These are phyloP conservation scores for Cyanoramphus novaezelandiae DNA, from an alignment of 2,113 vertebrate genomes.

Conservation along the genomic window DNA sequence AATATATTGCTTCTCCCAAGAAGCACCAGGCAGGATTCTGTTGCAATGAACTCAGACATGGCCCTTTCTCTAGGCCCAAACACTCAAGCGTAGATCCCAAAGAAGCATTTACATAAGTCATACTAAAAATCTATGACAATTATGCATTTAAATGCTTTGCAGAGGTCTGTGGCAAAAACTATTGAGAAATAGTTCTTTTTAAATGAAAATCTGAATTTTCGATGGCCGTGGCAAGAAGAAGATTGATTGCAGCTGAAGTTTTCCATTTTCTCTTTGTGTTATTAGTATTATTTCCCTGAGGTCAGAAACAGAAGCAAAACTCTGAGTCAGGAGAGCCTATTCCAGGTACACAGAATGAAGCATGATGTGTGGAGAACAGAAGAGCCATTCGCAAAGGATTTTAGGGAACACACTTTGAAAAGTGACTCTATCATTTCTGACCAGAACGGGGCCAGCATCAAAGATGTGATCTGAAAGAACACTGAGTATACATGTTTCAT, in stretches of 20 bases:
- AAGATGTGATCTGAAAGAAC: neutral
- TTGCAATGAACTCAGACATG: neutral
- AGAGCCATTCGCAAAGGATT: neutral
- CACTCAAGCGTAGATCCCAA: neutral
- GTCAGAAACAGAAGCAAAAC: neutral
- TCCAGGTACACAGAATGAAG: neutral
- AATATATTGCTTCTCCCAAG: neutral
- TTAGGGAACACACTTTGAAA: neutral
- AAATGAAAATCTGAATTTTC: conserved; percentile 1
- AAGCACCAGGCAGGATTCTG: neutral
- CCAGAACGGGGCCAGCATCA: neutral
- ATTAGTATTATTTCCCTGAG: neutral
- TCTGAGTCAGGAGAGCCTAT: neutral
- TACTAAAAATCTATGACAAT: neutral
- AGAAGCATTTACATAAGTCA: neutral
- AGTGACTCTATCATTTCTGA: neutral
- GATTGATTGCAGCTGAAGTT: neutral
- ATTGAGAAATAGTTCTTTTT: neutral
- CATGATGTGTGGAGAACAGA: neutral
- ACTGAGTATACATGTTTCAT: neutral
- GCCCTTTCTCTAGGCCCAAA: neutral
- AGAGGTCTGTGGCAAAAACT: neutral
- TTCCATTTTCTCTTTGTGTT: neutral
- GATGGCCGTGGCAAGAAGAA: neutral
- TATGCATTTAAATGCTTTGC: neutral